Evolutionary conservation across 2,113 vertebrate genomes (phyloP).

Genomic region (crab-eating macaque (Macaca fascicularis)): DNA sequence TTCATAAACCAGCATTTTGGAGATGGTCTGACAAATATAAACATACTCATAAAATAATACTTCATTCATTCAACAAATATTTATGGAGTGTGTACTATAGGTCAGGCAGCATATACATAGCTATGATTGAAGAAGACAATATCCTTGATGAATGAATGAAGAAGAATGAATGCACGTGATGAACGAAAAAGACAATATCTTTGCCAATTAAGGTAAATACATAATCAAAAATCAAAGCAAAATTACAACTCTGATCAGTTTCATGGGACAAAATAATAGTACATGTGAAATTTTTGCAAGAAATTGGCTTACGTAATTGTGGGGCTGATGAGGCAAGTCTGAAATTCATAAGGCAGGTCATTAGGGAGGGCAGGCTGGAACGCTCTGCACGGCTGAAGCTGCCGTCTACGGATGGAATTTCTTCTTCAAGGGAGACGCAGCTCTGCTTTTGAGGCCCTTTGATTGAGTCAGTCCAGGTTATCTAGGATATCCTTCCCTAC

Average conservation of each 20-base stretch:
- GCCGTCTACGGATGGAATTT: rapidly evolving
- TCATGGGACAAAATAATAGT: not conserved
- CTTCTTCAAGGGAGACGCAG: not conserved
- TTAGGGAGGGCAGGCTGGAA: not conserved
- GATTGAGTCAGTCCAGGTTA: too few relatives aligned
- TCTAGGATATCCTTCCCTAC: not conserved
- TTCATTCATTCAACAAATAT: not conserved
- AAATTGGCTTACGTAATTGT: not conserved
- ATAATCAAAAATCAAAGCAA: not conserved
- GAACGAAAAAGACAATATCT: not conserved
- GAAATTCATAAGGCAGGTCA: rapidly evolving
- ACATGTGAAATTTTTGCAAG: not conserved
- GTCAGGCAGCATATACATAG: not conserved
- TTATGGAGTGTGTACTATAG: not conserved
- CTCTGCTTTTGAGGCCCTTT: not conserved
- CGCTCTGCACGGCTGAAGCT: rapidly evolving
- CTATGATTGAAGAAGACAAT: too few relatives aligned
- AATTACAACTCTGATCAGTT: not conserved
- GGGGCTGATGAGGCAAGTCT: not conserved
- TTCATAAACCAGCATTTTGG: not conserved
- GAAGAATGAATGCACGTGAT: too few relatives aligned
- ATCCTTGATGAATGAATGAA: too few relatives aligned
- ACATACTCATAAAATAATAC: not conserved
- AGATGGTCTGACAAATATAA: not conserved
- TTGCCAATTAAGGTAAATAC: not conserved